Percentiles rank a stretch among this genome's conserved stretches.
Conservation (phyloP, 2,797 vertebrate genomes). For the Arctocebus calabarensis region DNA sequence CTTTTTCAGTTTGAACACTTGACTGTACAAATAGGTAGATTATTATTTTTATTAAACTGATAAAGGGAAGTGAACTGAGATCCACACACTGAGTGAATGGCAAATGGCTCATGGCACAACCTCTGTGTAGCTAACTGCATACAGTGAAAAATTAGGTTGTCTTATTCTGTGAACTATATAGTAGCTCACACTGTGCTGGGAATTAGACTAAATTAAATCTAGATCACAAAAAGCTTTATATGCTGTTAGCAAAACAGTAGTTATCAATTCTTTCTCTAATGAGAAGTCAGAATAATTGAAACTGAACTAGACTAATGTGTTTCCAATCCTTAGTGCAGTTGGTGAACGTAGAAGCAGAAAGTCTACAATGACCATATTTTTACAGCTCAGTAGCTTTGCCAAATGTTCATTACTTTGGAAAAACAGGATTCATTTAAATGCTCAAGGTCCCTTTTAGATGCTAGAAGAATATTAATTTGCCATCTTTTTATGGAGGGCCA, state of each 20-base stretch:
- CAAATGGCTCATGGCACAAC: not conserved
- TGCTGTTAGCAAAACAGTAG: constrained; percentile 69
- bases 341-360: constrained; percentile 67
- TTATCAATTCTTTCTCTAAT: constrained; percentile 77
- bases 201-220: constrained; percentile 75
- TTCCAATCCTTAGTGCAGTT: constrained; percentile 56
- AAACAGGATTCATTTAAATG: constrained; percentile 59
- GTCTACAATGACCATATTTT: constrained; percentile 66
- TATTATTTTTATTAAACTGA: constrained; percentile 35
- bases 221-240: constrained; percentile 69
- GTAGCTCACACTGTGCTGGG: constrained; percentile 44
- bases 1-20: not conserved
- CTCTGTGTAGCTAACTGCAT: constrained; percentile 22
- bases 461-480: constrained; percentile 56
- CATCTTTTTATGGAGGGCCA: constrained; percentile 25
- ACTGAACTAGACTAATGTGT: constrained; percentile 55
- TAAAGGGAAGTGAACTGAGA: constrained; percentile 42
- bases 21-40: not conserved
- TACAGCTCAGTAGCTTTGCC: constrained; percentile 56
- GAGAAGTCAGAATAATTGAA: constrained; percentile 75
- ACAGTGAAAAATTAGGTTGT: constrained; percentile 62
- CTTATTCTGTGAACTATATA: constrained; percentile 27
- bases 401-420: constrained; percentile 65
- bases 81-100: not conserved
- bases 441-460: constrained; percentile 18